phyloP scores from a whole-genome alignment of 2,888 invertebrate species.

The Drosophila maculinotata region DNA sequence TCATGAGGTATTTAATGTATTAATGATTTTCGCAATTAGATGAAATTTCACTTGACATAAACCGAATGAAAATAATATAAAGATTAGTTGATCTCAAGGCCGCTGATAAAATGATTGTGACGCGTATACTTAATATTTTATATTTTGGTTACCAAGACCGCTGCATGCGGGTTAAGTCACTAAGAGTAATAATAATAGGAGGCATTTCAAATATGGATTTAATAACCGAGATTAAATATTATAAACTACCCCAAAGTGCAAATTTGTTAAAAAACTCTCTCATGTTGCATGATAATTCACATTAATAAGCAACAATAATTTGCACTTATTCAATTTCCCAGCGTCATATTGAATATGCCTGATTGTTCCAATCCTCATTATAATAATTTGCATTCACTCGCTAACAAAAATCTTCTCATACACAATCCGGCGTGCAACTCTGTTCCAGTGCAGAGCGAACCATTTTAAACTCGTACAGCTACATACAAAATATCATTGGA shows the following conservation, averaged over 20 bases:
- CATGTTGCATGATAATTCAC: conserved; percentile 9
- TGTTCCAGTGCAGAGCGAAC: conserved; percentile 14
- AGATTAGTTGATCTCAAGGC: too few relatives aligned
- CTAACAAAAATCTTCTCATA: conserved; percentile 40
- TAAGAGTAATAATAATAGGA: too few relatives aligned
- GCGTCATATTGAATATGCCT: conserved; percentile 42
- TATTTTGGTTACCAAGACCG: too few relatives aligned
- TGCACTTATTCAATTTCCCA: conserved; percentile 40
- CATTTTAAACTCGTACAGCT: conserved; percentile 11
- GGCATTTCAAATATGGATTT: neutral
- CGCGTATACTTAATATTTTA: too few relatives aligned
- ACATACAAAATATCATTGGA: neutral
- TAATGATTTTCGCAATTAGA: too few relatives aligned
- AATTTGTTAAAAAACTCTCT: neutral
- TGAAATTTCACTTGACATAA: too few relatives aligned
- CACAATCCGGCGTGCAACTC: conserved; percentile 13
- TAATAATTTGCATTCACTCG: conserved; percentile 37
- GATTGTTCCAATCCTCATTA: conserved; percentile 48
- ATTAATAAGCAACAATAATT: conserved; percentile 39
- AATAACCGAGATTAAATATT: conserved; percentile 1
- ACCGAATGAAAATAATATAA: too few relatives aligned
- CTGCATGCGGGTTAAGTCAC: too few relatives aligned
- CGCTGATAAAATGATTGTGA: too few relatives aligned
- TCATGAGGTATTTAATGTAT: too few relatives aligned
- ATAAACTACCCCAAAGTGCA: neutral